phyloP scores from a whole-genome alignment of 1,140 invertebrate species.

The Ridgeia piscesae region DNA sequence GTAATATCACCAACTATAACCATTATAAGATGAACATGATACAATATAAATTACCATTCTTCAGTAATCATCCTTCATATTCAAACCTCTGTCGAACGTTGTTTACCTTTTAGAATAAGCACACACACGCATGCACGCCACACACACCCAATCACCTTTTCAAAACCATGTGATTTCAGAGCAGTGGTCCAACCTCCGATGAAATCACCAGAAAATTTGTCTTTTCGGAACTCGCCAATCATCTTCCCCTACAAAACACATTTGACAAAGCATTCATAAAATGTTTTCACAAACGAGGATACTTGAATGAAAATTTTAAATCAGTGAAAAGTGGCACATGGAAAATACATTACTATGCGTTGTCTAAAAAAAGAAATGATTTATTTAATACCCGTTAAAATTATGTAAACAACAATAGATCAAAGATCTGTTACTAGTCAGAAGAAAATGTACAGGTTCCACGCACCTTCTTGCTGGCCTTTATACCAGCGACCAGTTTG shows the following conservation, averaged over 20 bases:
- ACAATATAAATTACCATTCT: too few relatives aligned
- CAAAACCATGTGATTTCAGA: constrained; percentile 78
- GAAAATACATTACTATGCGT: too few relatives aligned
- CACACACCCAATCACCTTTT: constrained; percentile 63
- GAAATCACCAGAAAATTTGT: constrained; percentile 90
- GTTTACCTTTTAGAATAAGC: too few relatives aligned
- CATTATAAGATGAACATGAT: too few relatives aligned
- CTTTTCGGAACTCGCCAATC: constrained; percentile 91
- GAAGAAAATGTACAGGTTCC: neutral
- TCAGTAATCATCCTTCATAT: too few relatives aligned
- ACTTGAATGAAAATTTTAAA: neutral
- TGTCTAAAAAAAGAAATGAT: too few relatives aligned
- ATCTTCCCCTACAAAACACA: constrained; percentile 69
- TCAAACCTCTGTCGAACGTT: too few relatives aligned
- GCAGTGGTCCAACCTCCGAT: constrained; percentile 85
- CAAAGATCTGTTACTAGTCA: neutral
- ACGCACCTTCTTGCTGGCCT: constrained; percentile 75
- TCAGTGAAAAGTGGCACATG: too few relatives aligned
- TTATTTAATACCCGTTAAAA: too few relatives aligned
- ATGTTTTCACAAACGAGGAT: neutral
- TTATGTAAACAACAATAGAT: neutral
- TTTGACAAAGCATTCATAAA: neutral
- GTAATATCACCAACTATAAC: too few relatives aligned
- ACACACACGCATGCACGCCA: neutral
- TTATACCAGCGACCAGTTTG: constrained; percentile 82